phyloP scores from a whole-genome alignment of 92 coral and sea anemone genomes.

The Parazoanthus darwini region DNA sequence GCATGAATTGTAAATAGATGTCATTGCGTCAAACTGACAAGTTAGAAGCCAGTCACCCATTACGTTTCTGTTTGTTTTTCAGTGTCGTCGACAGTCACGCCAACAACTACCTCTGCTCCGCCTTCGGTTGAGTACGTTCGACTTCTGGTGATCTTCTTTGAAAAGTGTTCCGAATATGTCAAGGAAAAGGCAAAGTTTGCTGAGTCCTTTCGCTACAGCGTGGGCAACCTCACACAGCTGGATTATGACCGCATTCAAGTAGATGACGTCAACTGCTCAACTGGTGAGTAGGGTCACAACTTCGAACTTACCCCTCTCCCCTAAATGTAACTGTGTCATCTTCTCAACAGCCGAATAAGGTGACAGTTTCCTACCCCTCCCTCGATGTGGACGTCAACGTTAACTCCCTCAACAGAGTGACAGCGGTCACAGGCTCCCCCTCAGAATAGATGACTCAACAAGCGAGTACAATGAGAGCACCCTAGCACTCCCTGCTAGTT shows the following conservation, averaged over 20 bases:
- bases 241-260: conserved; percentile 4
- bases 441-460: no score
- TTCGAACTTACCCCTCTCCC: neutral
- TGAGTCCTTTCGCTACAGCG: conserved; percentile 13
- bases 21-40: neutral
- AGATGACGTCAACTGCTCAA: conserved; percentile 17
- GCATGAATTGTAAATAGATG: no score
- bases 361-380: neutral
- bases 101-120: neutral
- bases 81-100: conserved; percentile 10
- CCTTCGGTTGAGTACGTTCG: conserved; percentile 43
- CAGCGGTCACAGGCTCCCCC: no score
- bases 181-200: neutral
- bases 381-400: neutral
- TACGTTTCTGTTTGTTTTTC: neutral
- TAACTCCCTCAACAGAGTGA: neutral
- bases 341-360: neutral
- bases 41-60: neutral
- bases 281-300: conserved; percentile 13
- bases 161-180: conserved; percentile 33
- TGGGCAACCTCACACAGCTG: conserved; percentile 7
- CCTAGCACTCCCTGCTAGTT: no score
- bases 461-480: no score
- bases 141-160: conserved; percentile 53
- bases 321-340: neutral